phyloP scores from a whole-genome alignment of 2,888 invertebrate species.

The Athalia circularis region DNA sequence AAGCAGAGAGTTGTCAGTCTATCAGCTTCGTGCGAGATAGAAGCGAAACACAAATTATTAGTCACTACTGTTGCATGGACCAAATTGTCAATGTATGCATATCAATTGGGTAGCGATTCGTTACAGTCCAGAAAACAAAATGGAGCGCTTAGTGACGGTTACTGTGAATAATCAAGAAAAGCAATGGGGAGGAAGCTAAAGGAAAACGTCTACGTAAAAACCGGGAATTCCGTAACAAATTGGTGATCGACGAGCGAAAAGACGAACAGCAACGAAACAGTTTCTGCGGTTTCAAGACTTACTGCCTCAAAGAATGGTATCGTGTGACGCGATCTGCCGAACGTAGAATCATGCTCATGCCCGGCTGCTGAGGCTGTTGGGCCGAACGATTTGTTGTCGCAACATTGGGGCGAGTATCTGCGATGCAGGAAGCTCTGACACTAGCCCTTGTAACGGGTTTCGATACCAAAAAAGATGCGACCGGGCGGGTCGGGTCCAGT shows the following conservation, averaged over 20 bases:
- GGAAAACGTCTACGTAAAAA: too few species aligned
- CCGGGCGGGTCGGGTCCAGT: constrained; percentile 53
- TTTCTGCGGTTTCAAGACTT: constrained; percentile 59
- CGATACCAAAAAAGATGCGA: constrained; percentile 59
- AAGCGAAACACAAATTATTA: too few species aligned
- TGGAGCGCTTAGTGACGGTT: too few species aligned
- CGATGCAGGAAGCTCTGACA: constrained; percentile 60
- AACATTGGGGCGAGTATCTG: constrained; percentile 60
- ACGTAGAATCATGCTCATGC: constrained; percentile 69
- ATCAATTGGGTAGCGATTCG: too few species aligned
- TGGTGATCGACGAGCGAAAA: neutral
- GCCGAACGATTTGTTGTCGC: constrained; percentile 63
- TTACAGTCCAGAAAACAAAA: too few species aligned
- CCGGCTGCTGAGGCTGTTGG: constrained; percentile 61
- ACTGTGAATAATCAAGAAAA: too few species aligned
- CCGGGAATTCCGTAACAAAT: neutral
- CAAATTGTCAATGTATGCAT: too few species aligned
- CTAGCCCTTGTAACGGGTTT: constrained; percentile 69
- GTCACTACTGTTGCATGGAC: too few species aligned
- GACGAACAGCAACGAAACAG: constrained; percentile 15
- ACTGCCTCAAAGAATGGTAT: constrained; percentile 69
- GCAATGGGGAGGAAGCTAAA: too few species aligned
- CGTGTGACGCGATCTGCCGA: constrained; percentile 69
- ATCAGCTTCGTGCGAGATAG: too few species aligned
- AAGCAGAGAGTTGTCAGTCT: too few species aligned